phyloP scores from a whole-genome alignment of 2,888 invertebrate genomes.

The Myopa testacea region DNA sequence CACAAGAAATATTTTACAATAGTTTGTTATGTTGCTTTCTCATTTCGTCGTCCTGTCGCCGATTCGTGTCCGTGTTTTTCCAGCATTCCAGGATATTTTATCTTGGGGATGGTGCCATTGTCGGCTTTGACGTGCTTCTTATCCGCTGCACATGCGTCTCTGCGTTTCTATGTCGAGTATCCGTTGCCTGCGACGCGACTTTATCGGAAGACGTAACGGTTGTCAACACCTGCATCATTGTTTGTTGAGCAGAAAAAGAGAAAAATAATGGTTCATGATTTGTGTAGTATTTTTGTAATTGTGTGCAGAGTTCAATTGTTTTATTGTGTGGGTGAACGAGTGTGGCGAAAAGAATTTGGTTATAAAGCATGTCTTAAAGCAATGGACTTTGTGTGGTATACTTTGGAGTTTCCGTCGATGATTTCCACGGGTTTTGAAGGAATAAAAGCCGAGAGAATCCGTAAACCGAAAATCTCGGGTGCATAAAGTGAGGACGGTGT shows the following conservation, averaged over 20 bases:
- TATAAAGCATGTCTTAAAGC: slow-evolving; percentile 6
- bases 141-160: slow-evolving; percentile 4
- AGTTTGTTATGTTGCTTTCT: slow-evolving; percentile 2
- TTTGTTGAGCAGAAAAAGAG: slow-evolving; percentile 20
- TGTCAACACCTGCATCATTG: slow-evolving; percentile 57
- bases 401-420: slow-evolving; percentile 76
- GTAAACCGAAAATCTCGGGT: slow-evolving; percentile 69
- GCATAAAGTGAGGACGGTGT: slow-evolving; percentile 52
- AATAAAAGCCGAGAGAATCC: slow-evolving; percentile 70
- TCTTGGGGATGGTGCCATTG: slow-evolving; percentile 61
- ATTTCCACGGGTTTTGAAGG: slow-evolving; percentile 72
- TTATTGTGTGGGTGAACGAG: slow-evolving; percentile 35
- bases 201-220: slow-evolving; percentile 59
- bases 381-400: slow-evolving; percentile 62
- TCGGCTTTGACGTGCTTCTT: slow-evolving; percentile 49
- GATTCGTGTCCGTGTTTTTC: background rate
- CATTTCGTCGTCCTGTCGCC: background rate
- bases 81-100: slow-evolving; percentile 46
- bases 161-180: background rate
- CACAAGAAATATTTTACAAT: slow-evolving; percentile 34
- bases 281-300: slow-evolving; percentile 23
- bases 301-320: slow-evolving; percentile 18
- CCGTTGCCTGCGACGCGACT: background rate
- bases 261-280: slow-evolving; percentile 8
- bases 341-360: background rate